Evolutionary conservation across 2,888 invertebrate genomes (phyloP).

Genomic region (Rhamnusium bicolor): DNA sequence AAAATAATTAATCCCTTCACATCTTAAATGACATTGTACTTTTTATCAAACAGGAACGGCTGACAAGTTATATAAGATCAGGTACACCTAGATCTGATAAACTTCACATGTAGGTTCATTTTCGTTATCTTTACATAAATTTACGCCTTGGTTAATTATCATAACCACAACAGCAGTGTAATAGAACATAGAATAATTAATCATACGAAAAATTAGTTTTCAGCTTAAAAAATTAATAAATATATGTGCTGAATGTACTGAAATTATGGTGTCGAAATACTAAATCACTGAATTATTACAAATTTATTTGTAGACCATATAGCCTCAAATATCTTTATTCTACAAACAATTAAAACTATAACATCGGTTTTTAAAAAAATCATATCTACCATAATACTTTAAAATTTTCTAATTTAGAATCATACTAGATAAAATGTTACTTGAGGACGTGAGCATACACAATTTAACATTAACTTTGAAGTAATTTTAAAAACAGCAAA

Average conservation of each 20-base stretch:
- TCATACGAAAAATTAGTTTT: not conserved
- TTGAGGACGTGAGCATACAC: too few species aligned
- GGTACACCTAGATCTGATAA: not conserved
- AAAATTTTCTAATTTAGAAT: too few species aligned
- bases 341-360: too few species aligned
- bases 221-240: not conserved
- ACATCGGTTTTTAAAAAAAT: too few species aligned
- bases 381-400: too few species aligned
- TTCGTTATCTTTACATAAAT: not conserved
- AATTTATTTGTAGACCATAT: too few species aligned
- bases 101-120: not conserved
- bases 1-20: conserved; percentile 34
- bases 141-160: not conserved
- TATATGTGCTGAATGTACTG: too few species aligned
- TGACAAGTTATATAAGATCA: conserved; percentile 16
- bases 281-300: too few species aligned
- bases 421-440: too few species aligned
- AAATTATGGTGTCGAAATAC: not conserved
- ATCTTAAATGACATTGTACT: conserved; percentile 35
- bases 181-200: not conserved
- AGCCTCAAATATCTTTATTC: too few species aligned
- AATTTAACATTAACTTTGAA: too few species aligned
- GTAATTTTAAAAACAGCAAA: too few species aligned
- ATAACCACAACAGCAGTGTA: not conserved
- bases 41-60: conserved; percentile 10